Base-by-base conservation (phyloP, 2,113 vertebrate species). In the Promerops cafer region DNA sequence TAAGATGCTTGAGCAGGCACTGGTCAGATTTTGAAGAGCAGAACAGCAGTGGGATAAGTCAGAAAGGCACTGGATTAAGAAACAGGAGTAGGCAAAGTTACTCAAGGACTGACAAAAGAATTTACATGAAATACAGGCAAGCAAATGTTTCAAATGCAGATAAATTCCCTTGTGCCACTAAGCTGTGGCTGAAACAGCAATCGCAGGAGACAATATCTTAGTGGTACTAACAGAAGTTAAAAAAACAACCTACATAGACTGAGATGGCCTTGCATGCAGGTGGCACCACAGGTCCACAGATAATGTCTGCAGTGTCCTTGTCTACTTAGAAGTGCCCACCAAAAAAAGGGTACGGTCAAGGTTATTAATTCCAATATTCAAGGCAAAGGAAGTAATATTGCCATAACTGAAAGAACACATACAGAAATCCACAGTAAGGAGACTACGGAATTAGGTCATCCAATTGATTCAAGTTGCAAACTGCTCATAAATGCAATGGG, bases 401-500 rank as follows among this genome's bases (percentile, higher is more conserved):
- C 20, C 20, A 1, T 10, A 49, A 35, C 33, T 35, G 49, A 37
- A 63, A 39, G 42, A n/a, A 66, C 64, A 50, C 19, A 53, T 6
- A 53, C 12, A 50, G 39, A 85, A 76, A 76, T 49, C 47, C 59
- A 54, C 45, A 47, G 87, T 2, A 24, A 56, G 27, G 18, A 47
- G 76, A 37, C 23, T 35, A 33, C 21, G 47, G 54, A 83, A 83
- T 42, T n/a, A 64, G 61, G 56, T 54, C 66, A 90, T 57, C 40
- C 45, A 40, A 28, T 17, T 28, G 35, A 63, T 68, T 78, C 76
- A 86, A 79, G 71, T 15, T 76, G 44, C 17, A 59, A 86, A 49
- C 61, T 85, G 61, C 44, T 66, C 60, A 85, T 97, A 86, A 86
- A 63, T 3, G 17, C n/a, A n/a, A n/a, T n/a, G n/a, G 97, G 39